These are phyloP conservation scores for Agriopis leucophaearia DNA, from an alignment of 2,888 invertebrate genomes.

Conservation along the genomic window DNA sequence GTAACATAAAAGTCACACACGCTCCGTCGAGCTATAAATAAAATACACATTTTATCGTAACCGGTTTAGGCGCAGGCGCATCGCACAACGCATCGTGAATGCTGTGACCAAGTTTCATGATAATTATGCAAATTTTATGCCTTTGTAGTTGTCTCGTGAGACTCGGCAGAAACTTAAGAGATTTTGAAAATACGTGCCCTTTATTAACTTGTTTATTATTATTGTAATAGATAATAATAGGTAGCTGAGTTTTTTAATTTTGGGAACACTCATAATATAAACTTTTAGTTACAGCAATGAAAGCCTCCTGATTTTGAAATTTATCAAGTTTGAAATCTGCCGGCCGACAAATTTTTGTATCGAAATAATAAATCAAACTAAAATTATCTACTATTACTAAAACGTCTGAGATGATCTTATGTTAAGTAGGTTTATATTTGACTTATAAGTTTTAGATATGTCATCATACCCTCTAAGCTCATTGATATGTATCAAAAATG, in stretches of 20 bases:
- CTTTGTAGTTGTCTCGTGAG: not conserved
- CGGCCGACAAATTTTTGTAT: too few species aligned
- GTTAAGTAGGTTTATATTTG: not conserved
- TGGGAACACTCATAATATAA: too few species aligned
- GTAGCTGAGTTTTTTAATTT: too few species aligned
- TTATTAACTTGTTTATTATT: not conserved
- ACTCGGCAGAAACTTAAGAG: not conserved
- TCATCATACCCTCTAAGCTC: conserved; percentile 5
- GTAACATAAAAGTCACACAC: conserved; percentile 37
- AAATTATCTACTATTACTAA: too few species aligned
- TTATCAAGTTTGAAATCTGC: too few species aligned
- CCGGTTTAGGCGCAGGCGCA: conserved; percentile 50
- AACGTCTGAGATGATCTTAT: too few species aligned
- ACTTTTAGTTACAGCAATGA: too few species aligned
- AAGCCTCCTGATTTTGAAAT: too few species aligned
- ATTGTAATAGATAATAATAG: not conserved
- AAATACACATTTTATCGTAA: conserved; percentile 42
- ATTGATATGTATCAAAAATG: conserved; percentile 23
- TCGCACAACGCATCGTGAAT: conserved; percentile 36
- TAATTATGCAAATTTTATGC: not conserved
- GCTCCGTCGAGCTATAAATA: conserved; percentile 47
- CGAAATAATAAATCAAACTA: too few species aligned
- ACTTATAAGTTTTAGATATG: not conserved
- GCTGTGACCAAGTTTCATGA: conserved; percentile 13
- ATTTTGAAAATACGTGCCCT: not conserved